Conservation (phyloP, 2,113 vertebrate genomes). For the Bubo bubo region DNA sequence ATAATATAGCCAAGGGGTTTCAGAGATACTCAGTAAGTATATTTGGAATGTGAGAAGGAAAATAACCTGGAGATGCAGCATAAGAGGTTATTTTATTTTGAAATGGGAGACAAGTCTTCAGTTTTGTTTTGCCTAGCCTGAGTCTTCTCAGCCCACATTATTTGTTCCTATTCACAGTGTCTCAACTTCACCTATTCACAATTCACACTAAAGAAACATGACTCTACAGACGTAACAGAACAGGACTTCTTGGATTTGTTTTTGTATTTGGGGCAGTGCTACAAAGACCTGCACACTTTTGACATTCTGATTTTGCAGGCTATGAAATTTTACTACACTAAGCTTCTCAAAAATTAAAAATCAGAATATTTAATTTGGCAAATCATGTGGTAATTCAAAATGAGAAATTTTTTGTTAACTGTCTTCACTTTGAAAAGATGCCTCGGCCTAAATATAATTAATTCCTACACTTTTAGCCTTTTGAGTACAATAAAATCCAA, state of each 20-base stretch:
- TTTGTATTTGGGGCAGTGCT: background rate
- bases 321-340: background rate
- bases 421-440: background rate
- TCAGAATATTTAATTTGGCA: background rate
- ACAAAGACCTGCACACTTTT: rapidly evolving
- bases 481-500: background rate
- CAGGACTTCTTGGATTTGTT: background rate
- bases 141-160: background rate
- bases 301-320: background rate
- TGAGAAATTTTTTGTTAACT: background rate
- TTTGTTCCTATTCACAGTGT: background rate
- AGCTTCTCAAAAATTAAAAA: background rate
- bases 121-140: background rate
- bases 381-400: background rate
- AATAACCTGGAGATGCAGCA: background rate
- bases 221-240: background rate
- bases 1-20: background rate
- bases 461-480: background rate
- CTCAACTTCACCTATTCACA: background rate
- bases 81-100: background rate
- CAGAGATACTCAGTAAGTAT: background rate
- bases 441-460: background rate
- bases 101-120: background rate
- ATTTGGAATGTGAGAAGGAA: background rate
- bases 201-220: background rate